phyloP scores from a whole-genome alignment of 1,140 invertebrate species.

The Batillaria attramentaria region DNA sequence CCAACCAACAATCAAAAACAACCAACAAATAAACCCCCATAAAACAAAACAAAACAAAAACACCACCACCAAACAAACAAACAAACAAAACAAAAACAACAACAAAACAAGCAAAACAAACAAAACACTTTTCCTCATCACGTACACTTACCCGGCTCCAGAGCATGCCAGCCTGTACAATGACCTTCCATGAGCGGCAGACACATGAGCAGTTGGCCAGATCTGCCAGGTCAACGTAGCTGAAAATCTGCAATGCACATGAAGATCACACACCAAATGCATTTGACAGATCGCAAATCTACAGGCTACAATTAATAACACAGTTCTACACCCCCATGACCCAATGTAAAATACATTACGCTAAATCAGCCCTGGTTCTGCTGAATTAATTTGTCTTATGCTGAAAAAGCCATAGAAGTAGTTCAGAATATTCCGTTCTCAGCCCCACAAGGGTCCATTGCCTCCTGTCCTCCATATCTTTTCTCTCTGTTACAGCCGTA shows the following conservation, averaged over 20 bases:
- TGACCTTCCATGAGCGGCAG: constrained; percentile 72
- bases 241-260: constrained; percentile 66
- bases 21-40: background rate
- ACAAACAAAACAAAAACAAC: background rate
- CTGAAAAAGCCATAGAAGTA: too few species aligned
- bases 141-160: constrained; percentile 64
- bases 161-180: constrained; percentile 63
- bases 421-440: too few species aligned
- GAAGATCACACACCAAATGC: too few species aligned
- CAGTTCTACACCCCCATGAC: too few species aligned
- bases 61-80: constrained; percentile 4
- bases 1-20: background rate
- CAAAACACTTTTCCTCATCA: background rate
- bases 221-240: constrained; percentile 68
- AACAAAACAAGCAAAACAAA: background rate
- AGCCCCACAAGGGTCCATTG: too few species aligned
- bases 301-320: too few species aligned
- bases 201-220: constrained; percentile 69
- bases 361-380: too few species aligned
- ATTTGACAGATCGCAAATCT: too few species aligned
- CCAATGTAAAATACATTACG: too few species aligned
- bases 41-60: constrained; percentile 22
- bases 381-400: too few species aligned
- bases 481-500: too few species aligned
- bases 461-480: too few species aligned